A percentile compares a stretch with the other conserved stretches of the same genome.
phyloP scores from a whole-genome alignment of 2,888 invertebrate genomes.

The Unio delphinus region DNA sequence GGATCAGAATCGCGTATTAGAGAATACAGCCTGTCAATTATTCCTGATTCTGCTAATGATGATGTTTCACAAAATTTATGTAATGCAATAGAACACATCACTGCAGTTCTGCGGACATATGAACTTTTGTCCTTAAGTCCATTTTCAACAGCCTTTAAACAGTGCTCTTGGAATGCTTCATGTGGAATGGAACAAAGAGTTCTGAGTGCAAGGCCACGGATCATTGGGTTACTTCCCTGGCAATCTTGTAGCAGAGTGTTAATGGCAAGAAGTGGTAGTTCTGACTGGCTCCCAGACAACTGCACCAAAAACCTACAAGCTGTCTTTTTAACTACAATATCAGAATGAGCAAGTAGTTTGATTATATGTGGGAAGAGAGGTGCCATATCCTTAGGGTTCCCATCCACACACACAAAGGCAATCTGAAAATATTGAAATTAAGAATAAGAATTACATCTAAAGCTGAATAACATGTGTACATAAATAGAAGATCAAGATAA shows the following conservation, averaged over 20 bases:
- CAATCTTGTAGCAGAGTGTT: slow-evolving; percentile 68
- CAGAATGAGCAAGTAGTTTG: slow-evolving; percentile 62
- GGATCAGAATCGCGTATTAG: slow-evolving; percentile 67
- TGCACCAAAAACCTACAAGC: slow-evolving; percentile 53
- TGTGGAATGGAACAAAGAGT: slow-evolving; percentile 56
- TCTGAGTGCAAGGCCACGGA: slow-evolving; percentile 62
- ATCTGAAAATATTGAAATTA: too few species aligned
- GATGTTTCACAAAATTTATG: slow-evolving; percentile 6
- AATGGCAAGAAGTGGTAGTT: slow-evolving; percentile 62
- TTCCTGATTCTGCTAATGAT: slow-evolving; percentile 33
- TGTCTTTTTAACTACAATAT: slow-evolving; percentile 61
- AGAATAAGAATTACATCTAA: too few species aligned
- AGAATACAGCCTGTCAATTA: slow-evolving; percentile 62
- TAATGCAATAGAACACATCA: slow-evolving; percentile 29
- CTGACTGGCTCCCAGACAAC: slow-evolving; percentile 44
- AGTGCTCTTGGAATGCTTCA: slow-evolving; percentile 50
- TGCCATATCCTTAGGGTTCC: slow-evolving; percentile 35
- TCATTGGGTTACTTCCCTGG: slow-evolving; percentile 65
- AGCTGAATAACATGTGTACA: too few species aligned
- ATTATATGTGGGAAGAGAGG: slow-evolving; percentile 55
- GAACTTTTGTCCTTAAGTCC: slow-evolving; percentile 64
- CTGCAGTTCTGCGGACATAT: slow-evolving; percentile 64
- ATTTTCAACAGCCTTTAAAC: slow-evolving; percentile 35
- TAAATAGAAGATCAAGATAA: too few species aligned
- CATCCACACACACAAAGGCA: slow-evolving; percentile 4